Base-by-base conservation (phyloP, 2,113 vertebrate genomes). In the Melanotaenia duboulayi region DNA sequence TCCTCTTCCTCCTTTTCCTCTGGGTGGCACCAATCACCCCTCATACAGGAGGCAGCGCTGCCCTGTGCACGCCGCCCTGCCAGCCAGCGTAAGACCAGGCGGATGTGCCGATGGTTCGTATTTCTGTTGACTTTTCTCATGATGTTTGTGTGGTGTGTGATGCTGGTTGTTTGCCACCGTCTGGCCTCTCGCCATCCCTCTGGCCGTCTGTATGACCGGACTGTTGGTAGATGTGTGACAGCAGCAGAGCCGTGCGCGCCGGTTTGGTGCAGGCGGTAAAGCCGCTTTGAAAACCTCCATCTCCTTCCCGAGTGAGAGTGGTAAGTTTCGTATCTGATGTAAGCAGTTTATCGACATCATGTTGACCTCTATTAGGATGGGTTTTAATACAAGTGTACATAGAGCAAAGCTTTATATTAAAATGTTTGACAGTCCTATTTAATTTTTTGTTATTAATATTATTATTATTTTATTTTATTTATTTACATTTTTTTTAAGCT, bases 321-420 rank as follows among this genome's bases (percentile, higher is more conserved):
- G 92, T 94, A 80, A 94, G 89, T 89, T 87, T 64, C 28, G 4
- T 49, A 28, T 68, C 17, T 19, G 54, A 71, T 24, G 46, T 42
- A 65, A 13, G 58, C 74, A 56, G 58, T 55, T 79, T 57, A 8
- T 56, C 19, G 0, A 52, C 40, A 39, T 39, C 50, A 40, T n/a
- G 25, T 10, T 39, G 7, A 67, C 55, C 51, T 37, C 1, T 4
- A 19, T 25, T 12, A 12, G 10, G 4, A 52, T 12, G 13, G 0
- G 10, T 3, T 58, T 17, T 4, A 3, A 48, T 62, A 12, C 13
- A 1, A 44, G 60, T 42, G 13, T 0, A 65, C 37, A 44, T 2
- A 66, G 42, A 65, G 5, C 56, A n/a, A 17, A n/a, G 1, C 4
- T 7, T 4, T 24, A 0, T 50, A 51, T 54, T n/a, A 73, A 65